Conservation (phyloP, 1,140 invertebrate genomes). For the Saccostrea echinata region DNA sequence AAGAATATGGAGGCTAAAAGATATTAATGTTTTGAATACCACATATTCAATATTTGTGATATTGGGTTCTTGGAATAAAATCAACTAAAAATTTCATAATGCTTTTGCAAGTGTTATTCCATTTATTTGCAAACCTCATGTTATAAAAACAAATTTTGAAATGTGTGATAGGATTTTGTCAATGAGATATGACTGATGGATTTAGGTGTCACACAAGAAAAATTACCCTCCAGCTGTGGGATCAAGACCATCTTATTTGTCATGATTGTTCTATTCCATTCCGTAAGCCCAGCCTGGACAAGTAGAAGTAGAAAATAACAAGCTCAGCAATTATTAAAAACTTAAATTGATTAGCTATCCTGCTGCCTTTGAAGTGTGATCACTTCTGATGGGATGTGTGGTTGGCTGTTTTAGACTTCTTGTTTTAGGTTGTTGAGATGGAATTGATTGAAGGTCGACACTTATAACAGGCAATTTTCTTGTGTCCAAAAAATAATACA, state of each 20-base stretch:
- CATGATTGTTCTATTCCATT: neutral
- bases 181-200: neutral
- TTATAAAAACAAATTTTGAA: neutral
- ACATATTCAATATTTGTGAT: too few relatives aligned
- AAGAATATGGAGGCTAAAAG: too few relatives aligned
- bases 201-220: neutral
- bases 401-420: neutral
- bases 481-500: too few relatives aligned
- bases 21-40: too few relatives aligned
- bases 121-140: too few relatives aligned
- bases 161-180: neutral
- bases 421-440: neutral
- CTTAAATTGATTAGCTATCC: neutral
- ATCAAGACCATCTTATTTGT: neutral
- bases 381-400: neutral
- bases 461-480: too few relatives aligned
- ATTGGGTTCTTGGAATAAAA: too few relatives aligned
- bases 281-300: neutral
- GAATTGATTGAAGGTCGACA: neutral
- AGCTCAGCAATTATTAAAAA: neutral
- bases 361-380: neutral
- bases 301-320: constrained; percentile 3
- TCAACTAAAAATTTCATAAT: too few relatives aligned
- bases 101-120: too few relatives aligned
- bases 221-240: neutral